Evolutionary conservation across 2,888 invertebrate genomes (phyloP).

Genomic region (Lapara coniferarum): DNA sequence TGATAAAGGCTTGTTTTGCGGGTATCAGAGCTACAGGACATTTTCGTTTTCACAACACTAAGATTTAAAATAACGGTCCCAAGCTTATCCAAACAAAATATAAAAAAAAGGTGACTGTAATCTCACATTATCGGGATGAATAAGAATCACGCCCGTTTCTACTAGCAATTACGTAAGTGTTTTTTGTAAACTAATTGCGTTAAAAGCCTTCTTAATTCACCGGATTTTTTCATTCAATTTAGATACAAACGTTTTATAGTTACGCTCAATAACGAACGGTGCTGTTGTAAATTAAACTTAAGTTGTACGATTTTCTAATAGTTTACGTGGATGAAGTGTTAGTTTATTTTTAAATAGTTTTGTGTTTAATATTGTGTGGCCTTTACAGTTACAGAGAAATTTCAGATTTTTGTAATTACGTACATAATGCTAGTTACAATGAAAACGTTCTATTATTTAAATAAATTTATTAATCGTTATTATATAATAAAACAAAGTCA

Average conservation of each 20-base stretch:
- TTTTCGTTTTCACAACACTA: too few species aligned
- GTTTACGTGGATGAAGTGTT: not conserved
- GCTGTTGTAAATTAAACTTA: conserved; percentile 5
- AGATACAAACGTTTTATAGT: conserved; percentile 13
- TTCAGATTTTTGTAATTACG: too few species aligned
- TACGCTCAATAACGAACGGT: not conserved
- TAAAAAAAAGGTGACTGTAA: not conserved
- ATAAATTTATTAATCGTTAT: too few species aligned
- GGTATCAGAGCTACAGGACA: too few species aligned
- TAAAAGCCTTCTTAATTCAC: conserved; percentile 5
- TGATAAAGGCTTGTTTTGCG: too few species aligned
- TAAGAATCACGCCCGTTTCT: not conserved
- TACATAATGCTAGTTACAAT: too few species aligned
- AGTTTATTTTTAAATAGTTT: not conserved
- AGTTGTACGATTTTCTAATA: not conserved
- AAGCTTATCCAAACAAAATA: not conserved
- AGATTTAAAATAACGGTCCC: too few species aligned
- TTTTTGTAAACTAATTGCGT: conserved; percentile 15
- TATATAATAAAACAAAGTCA: too few species aligned
- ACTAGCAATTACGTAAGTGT: not conserved
- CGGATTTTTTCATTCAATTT: conserved; percentile 16
- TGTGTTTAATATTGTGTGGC: not conserved
- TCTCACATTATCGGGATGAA: not conserved
- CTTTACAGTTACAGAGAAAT: not conserved
- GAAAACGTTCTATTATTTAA: too few species aligned